Evolutionary conservation across 2,113 vertebrate genomes (phyloP).

Genomic region (Oreocharis arfaki): DNA sequence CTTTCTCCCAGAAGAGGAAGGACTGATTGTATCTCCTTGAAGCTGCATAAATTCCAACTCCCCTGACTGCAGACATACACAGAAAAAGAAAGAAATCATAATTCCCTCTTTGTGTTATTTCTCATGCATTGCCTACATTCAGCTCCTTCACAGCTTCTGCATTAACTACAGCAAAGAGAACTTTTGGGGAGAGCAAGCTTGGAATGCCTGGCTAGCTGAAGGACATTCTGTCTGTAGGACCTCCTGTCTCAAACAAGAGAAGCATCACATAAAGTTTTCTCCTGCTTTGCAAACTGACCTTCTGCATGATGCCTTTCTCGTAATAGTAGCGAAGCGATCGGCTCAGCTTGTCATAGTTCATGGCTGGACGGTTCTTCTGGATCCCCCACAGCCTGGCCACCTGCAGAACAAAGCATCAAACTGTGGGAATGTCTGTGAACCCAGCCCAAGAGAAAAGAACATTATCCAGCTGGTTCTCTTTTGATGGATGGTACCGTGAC

Average conservation of each 20-base stretch:
- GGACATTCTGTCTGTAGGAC: not conserved
- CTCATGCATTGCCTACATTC: not conserved
- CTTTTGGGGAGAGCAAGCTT: not conserved
- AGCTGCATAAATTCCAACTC: not conserved
- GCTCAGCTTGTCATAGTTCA: conserved; percentile 99
- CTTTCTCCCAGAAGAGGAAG: not conserved
- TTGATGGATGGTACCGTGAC: not conserved
- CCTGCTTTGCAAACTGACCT: conserved; percentile 72
- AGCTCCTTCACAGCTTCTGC: not conserved
- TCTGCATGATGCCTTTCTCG: conserved; percentile 99
- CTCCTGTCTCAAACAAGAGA: not conserved
- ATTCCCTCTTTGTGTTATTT: not conserved
- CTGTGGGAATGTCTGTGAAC: not conserved
- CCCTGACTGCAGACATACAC: not conserved
- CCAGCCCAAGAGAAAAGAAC: not conserved
- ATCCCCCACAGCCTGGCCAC: conserved; percentile 97
- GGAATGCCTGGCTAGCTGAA: not conserved
- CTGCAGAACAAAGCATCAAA: conserved; percentile 61
- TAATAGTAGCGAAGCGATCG: conserved; percentile 97
- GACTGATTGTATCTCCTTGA: not conserved
- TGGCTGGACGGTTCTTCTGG: conserved; percentile 98
- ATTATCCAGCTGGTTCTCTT: not conserved
- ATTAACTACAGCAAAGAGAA: not conserved
- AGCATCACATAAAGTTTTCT: not conserved
- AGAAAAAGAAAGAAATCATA: not conserved